Conservation (phyloP, 1,140 invertebrate species). For the Bombus impatiens region DNA sequence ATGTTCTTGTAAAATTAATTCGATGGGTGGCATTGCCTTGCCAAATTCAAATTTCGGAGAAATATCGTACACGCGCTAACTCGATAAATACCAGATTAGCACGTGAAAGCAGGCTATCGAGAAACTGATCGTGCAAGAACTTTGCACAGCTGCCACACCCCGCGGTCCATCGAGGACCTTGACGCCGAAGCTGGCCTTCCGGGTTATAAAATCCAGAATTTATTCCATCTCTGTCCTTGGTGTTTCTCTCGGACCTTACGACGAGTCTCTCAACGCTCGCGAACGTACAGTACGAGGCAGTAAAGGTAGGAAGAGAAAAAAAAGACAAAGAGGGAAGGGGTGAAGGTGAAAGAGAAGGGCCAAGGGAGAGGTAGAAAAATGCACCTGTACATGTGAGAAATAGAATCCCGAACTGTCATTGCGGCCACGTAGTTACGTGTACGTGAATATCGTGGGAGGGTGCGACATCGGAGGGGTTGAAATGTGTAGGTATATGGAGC, state of each 20-base stretch:
- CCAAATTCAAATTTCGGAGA: neutral
- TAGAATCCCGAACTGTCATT: slow-evolving; percentile 62
- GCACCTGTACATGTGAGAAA: slow-evolving; percentile 38
- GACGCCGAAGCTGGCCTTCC: slow-evolving; percentile 35
- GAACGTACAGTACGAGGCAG: neutral
- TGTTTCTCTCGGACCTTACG: slow-evolving; percentile 7
- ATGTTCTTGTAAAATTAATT: no score
- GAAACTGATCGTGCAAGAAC: neutral
- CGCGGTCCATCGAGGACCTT: neutral
- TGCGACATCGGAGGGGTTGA: slow-evolving; percentile 26
- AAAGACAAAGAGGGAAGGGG: neutral
- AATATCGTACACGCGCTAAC: neutral
- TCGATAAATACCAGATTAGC: neutral
- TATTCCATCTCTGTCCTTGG: slow-evolving; percentile 24
- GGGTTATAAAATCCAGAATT: slow-evolving; percentile 29
- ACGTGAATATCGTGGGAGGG: slow-evolving; percentile 14
- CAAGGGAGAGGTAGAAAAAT: neutral
- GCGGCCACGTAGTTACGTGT: slow-evolving; percentile 51
- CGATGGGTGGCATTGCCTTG: neutral
- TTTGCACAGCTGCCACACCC: slow-evolving; percentile 41
- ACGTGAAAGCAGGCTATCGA: neutral
- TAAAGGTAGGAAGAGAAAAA: neutral
- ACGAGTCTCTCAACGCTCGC: neutral
- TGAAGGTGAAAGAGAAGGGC: neutral
- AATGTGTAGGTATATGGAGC: slow-evolving; percentile 72